phyloP scores from a whole-genome alignment of 2,888 invertebrate species.

The Volucella zonaria region DNA sequence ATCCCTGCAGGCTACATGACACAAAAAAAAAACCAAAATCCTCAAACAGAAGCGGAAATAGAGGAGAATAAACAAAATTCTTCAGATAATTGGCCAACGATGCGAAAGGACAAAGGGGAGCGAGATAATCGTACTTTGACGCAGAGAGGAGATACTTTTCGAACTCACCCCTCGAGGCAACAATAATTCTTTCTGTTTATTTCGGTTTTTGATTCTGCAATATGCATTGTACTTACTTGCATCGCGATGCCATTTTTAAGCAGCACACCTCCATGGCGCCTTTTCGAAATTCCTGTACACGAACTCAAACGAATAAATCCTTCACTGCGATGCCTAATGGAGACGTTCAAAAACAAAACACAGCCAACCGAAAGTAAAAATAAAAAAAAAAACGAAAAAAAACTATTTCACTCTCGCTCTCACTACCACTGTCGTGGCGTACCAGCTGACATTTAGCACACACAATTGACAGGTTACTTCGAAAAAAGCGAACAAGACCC shows the following conservation, averaged over 20 bases:
- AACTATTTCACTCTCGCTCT: constrained; percentile 59
- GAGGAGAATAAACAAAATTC: constrained; percentile 35
- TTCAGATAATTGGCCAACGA: constrained; percentile 53
- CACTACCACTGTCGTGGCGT: constrained; percentile 52
- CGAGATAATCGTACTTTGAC: not conserved
- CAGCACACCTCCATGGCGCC: constrained; percentile 82
- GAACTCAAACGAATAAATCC: constrained; percentile 58
- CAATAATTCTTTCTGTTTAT: not conserved
- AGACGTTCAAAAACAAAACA: constrained; percentile 6
- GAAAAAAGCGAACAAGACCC: not conserved
- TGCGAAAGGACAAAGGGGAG: constrained; percentile 17
- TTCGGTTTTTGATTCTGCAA: not conserved
- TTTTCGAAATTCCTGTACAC: constrained; percentile 85
- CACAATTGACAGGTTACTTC: constrained; percentile 50
- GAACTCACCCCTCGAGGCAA: not conserved
- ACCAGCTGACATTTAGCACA: constrained; percentile 69
- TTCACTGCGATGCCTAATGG: constrained; percentile 28
- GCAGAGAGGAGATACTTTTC: not conserved
- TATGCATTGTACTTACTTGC: constrained; percentile 73
- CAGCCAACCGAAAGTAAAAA: constrained; percentile 11
- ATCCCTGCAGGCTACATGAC: constrained; percentile 33
- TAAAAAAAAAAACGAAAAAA: constrained; percentile 13
- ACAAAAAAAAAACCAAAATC: not conserved
- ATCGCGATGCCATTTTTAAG: constrained; percentile 77
- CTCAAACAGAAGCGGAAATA: not conserved